phyloP scores from a whole-genome alignment of 2,888 invertebrate species.

The Brachylomia viminalis region DNA sequence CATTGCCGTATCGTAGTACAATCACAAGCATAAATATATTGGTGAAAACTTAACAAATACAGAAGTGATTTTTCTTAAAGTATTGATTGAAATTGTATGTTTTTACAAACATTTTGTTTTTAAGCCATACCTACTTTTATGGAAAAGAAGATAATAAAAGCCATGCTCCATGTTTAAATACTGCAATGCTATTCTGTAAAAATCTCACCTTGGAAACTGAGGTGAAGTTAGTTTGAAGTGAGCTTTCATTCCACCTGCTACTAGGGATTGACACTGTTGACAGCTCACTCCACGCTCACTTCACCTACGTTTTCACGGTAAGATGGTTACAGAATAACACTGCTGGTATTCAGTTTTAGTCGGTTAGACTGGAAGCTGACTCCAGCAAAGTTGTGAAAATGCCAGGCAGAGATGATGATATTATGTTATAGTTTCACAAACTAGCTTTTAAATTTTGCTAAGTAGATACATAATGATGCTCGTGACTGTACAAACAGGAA shows the following conservation, averaged over 20 bases:
- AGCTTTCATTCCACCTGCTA: too few relatives aligned
- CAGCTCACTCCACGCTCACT: too few relatives aligned
- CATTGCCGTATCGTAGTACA: slow-evolving; percentile 14
- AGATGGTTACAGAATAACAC: too few relatives aligned
- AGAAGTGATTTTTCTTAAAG: not conserved
- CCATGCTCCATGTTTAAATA: not conserved
- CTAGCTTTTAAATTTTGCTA: not conserved
- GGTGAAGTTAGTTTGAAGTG: too few relatives aligned
- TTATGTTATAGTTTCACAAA: not conserved
- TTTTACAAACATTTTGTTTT: not conserved
- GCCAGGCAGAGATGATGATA: too few relatives aligned
- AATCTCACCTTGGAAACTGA: too few relatives aligned
- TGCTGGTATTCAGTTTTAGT: not conserved
- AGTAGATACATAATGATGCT: not conserved
- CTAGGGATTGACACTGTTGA: too few relatives aligned
- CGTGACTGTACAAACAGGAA: slow-evolving; percentile 21
- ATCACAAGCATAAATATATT: not conserved
- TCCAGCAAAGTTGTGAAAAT: not conserved
- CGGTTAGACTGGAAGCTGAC: not conserved
- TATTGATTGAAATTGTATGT: not conserved
- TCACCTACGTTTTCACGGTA: too few relatives aligned
- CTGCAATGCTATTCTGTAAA: too few relatives aligned
- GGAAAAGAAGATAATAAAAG: not conserved
- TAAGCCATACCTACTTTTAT: not conserved
- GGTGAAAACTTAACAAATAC: not conserved